Base-by-base conservation (phyloP, 1,140 invertebrate genomes). In the Antheraea mylitta region DNA sequence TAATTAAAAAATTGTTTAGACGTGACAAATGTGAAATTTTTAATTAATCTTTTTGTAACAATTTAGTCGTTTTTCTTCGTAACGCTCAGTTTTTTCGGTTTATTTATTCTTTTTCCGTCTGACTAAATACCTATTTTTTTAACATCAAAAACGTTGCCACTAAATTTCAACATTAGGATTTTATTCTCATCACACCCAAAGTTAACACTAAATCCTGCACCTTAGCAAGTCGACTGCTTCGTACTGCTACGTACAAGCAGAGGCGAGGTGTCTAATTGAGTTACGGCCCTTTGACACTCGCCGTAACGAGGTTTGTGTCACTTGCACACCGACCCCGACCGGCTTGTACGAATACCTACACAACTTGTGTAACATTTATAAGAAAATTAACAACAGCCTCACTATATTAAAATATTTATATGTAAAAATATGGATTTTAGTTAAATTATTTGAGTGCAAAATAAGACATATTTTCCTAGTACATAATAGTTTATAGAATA, bases 221-320 rank as follows among this genome's bases (percentile, higher is more conserved):
- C 45, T 53, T 16, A 16, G 45, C 11, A 53, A 53, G 9, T 11
- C 16, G 45, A 53, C 45, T 53, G 45, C 45, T 13, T 53, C 45
- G 45, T n/a, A n/a, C 45, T 53, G 6, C 13, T 61, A 61, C 60
- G 19, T 61, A 61, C 60, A 36, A 61, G 63, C 36, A 16, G 63
- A 38, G 63, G 18, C 13, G 36, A 64, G 63, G 63, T 86, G 82
- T 85, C 80, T 92, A 92, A 92, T 92, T 90, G 81, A 85, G 86
- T 92, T 92, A 92, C 70, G 80, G 84, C 80, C 86, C 89, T 89
- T 86, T 85, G 86, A 86, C 86, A 81, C 87, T 82, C 81, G 82
- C 78, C 72, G 70, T 86, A 89, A 87, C 86, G 80, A 86, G 81
- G 83, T 85, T 86, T 83, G 79, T 72, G 76, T 83, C 88, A 85